phyloP scores from a whole-genome alignment of 2,797 vertebrate genomes.

The Mycteria americana region DNA sequence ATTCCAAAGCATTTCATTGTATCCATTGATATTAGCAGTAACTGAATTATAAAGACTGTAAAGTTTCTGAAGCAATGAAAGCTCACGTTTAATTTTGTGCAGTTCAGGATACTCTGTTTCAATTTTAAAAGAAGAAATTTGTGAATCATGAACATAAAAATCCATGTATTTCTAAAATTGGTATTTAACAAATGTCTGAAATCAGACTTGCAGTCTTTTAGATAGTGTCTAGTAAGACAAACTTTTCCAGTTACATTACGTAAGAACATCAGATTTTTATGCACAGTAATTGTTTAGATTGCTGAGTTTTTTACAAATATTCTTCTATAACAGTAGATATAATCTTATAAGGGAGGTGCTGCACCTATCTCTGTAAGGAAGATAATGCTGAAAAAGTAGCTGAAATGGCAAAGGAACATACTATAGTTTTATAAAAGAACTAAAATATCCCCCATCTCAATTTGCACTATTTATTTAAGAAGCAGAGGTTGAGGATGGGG shows the following conservation, averaged over 20 bases:
- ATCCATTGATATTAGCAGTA: slow-evolving; percentile 70
- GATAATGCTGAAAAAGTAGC: background rate
- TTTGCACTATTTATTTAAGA: background rate
- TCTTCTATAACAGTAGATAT: background rate
- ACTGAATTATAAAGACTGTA: slow-evolving; percentile 81
- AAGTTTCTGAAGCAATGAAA: slow-evolving; percentile 81
- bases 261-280: background rate
- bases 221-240: background rate
- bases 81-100: slow-evolving; percentile 81
- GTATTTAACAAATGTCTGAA: background rate
- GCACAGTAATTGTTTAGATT: background rate
- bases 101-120: slow-evolving; percentile 82
- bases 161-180: background rate
- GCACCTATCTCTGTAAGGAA: background rate
- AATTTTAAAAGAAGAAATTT: background rate
- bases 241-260: background rate
- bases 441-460: background rate
- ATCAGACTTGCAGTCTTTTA: background rate
- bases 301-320: background rate
- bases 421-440: background rate
- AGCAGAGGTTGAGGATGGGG: background rate
- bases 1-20: slow-evolving; percentile 82
- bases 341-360: background rate
- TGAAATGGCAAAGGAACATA: background rate
- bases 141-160: background rate